A percentile compares a stretch with the other conserved stretches of the same genome.
These are phyloP conservation scores for Dipodomys merriami DNA, from an alignment of 2,113 vertebrate species.

Conservation along the genomic window DNA sequence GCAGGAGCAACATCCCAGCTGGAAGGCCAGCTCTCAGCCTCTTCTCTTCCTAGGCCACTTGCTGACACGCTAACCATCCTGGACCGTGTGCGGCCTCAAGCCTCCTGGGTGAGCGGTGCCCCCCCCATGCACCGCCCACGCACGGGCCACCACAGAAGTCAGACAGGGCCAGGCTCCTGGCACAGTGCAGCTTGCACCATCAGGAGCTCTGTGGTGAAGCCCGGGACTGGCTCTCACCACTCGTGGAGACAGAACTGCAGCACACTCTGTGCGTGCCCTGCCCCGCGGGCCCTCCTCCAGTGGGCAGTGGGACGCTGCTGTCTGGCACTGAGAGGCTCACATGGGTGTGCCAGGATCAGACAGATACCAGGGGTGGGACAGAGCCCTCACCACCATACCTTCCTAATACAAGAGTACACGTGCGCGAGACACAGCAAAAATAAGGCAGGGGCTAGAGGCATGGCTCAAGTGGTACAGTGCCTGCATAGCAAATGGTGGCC, in stretches of 20 bases:
- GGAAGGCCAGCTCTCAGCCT: background rate
- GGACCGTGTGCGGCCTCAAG: background rate
- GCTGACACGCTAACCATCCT: too few relatives aligned
- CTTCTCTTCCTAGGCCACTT: background rate
- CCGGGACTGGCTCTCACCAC: background rate
- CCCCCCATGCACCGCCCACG: too few relatives aligned
- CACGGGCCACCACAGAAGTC: background rate
- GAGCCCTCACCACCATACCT: background rate
- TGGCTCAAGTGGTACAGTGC: too few relatives aligned
- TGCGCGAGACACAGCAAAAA: background rate
- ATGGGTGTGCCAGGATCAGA: background rate
- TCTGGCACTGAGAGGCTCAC: background rate
- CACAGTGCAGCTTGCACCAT: too few relatives aligned
- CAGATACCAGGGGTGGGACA: background rate
- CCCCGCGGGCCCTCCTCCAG: background rate
- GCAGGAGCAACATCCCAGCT: background rate
- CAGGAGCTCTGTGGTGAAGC: too few relatives aligned
- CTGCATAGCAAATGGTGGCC: too few relatives aligned
- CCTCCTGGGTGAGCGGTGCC: background rate
- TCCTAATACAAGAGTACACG: background rate
- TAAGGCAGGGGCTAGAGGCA: too few relatives aligned
- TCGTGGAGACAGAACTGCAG: background rate
- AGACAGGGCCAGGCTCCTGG: background rate
- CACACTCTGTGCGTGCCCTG: background rate
- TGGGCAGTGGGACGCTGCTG: background rate